phyloP scores from a whole-genome alignment of 2,113 vertebrate genomes.

The Callipepla californica region DNA sequence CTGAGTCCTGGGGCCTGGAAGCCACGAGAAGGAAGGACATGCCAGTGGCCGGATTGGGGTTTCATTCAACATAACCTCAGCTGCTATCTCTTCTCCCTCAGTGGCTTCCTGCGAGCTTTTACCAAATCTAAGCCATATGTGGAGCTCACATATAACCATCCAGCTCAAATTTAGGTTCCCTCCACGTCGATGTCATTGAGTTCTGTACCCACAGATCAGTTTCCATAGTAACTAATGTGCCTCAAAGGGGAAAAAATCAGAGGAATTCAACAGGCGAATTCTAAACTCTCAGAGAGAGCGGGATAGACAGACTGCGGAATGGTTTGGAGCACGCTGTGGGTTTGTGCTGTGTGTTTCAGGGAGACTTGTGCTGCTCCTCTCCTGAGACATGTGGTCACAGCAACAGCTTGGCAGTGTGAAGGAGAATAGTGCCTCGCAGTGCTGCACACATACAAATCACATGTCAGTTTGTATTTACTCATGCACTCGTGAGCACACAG shows the following conservation, averaged over 20 bases:
- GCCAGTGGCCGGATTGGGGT: not conserved
- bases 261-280: not conserved
- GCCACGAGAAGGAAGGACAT: slow-evolving; percentile 32
- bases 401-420: not conserved
- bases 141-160: not conserved
- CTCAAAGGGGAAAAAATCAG: slow-evolving; percentile 25
- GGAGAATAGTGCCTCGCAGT: not conserved
- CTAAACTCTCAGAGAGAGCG: not conserved
- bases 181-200: not conserved
- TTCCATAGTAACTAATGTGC: slow-evolving; percentile 53
- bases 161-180: not conserved
- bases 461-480: slow-evolving; percentile 14
- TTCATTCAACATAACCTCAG: slow-evolving; percentile 31
- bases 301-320: not conserved
- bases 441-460: not conserved
- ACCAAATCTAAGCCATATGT: not conserved
- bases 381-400: not conserved
- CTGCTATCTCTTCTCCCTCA: not conserved
- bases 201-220: slow-evolving; percentile 12
- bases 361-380: not conserved
- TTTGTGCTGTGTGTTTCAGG: slow-evolving; percentile 10
- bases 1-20: slow-evolving; percentile 18
- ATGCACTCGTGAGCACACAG: not conserved
- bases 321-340: not conserved
- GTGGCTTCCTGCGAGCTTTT: not conserved